Conservation (phyloP, 1,140 invertebrate species). For the Drosophila micromelanica region DNA sequence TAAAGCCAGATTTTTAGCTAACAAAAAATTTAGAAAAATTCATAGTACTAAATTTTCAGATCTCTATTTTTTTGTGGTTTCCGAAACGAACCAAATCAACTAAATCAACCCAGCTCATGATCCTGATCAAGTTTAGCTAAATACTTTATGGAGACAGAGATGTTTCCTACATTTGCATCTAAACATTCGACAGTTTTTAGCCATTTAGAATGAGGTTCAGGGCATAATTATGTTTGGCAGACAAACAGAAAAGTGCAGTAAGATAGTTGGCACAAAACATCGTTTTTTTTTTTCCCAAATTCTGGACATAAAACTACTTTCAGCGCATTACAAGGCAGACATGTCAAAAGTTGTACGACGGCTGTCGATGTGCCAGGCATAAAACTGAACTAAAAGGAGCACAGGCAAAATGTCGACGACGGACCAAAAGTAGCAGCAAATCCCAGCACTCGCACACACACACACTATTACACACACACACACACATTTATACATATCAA, state of each 20-base stretch:
- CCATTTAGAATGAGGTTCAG: too few relatives aligned
- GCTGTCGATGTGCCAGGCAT: constrained; percentile 59
- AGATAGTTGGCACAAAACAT: constrained; percentile 15
- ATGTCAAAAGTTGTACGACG: constrained; percentile 76
- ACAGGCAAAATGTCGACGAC: constrained; percentile 5
- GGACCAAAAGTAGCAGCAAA: constrained; percentile 12
- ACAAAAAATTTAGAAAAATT: too few relatives aligned
- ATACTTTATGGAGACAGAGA: too few relatives aligned
- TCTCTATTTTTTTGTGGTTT: too few relatives aligned
- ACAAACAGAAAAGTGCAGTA: constrained; percentile 11
- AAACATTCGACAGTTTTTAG: too few relatives aligned
- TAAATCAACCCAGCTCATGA: too few relatives aligned
- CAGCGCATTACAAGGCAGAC: constrained; percentile 66
- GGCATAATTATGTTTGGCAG: not conserved
- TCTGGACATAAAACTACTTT: constrained; percentile 76
- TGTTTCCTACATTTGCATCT: too few relatives aligned
- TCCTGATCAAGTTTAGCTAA: too few relatives aligned
- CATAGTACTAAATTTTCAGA: too few relatives aligned
- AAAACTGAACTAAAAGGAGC: constrained; percentile 14
- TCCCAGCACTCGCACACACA: constrained; percentile 14
- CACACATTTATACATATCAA: constrained; percentile 5
- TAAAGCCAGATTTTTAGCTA: too few relatives aligned
- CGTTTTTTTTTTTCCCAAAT: constrained; percentile 33
- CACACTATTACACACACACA: not conserved
- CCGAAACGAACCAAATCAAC: too few relatives aligned